A percentile compares a stretch with the other conserved stretches of the same genome.
phyloP scores from a whole-genome alignment of 2,888 invertebrate genomes.

The Odontocolon sp. region DNA sequence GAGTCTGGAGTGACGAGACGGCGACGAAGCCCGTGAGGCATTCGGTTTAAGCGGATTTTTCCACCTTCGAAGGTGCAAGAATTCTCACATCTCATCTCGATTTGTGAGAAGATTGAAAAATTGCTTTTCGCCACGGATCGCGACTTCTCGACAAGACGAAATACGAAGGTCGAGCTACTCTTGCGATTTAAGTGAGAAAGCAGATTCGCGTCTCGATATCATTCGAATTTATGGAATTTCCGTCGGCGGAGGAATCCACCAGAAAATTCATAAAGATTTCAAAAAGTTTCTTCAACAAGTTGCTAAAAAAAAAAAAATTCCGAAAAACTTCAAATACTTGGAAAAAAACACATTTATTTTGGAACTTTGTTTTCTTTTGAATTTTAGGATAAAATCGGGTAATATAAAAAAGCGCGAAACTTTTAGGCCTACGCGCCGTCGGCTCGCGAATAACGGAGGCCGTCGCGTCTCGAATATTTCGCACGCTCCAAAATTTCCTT shows the following conservation, averaged over 20 bases:
- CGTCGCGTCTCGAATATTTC: conserved; percentile 71
- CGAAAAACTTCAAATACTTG: background rate
- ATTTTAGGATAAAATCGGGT: background rate
- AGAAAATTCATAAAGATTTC: too few relatives aligned
- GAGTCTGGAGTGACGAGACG: conserved; percentile 62
- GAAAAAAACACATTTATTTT: background rate
- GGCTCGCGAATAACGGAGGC: conserved; percentile 69
- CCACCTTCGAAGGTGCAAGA: background rate
- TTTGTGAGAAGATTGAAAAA: conserved; percentile 68
- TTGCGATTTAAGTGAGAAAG: background rate
- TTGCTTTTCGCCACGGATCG: conserved; percentile 59
- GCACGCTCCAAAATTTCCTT: background rate
- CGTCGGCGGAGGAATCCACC: background rate
- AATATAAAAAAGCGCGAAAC: background rate
- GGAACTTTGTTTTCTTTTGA: background rate
- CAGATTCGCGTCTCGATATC: too few relatives aligned
- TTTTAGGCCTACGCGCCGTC: conserved; percentile 72
- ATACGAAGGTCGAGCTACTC: background rate
- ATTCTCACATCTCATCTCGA: background rate
- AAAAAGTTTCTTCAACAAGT: too few relatives aligned
- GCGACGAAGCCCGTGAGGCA: conserved; percentile 49
- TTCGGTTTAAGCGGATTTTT: background rate
- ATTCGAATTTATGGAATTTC: too few relatives aligned
- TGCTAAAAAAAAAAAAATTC: background rate
- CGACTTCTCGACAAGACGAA: background rate